Percentiles rank a stretch among this genome's conserved stretches.
These are phyloP conservation scores for Cephus spinipes DNA, from an alignment of 2,888 invertebrate species.

Conservation along the genomic window DNA sequence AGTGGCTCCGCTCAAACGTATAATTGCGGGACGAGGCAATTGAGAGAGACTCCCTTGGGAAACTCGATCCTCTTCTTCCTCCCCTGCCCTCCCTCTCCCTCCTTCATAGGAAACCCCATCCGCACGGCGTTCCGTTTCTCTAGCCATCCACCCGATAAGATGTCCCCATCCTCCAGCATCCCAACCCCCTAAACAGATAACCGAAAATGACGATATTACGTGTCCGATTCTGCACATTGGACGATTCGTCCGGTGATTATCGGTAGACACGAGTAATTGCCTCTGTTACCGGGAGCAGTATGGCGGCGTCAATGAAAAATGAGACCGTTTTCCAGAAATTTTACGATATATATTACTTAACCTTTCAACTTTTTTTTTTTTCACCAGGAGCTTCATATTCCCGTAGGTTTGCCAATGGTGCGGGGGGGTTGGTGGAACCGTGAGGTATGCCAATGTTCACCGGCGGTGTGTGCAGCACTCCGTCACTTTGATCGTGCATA, in stretches of 20 bases:
- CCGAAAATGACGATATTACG: constrained; percentile 50
- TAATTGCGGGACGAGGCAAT: constrained; percentile 64
- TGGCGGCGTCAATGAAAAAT: not conserved
- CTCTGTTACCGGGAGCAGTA: not conserved
- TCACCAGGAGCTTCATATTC: not conserved
- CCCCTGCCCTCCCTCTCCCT: not conserved
- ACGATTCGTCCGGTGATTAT: not conserved
- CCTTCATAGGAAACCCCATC: not conserved
- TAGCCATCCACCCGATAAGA: constrained; percentile 48
- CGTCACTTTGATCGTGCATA: constrained; percentile 64
- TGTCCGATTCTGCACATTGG: constrained; percentile 42
- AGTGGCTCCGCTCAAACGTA: constrained; percentile 64
- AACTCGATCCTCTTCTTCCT: constrained; percentile 35
- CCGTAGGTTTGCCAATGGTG: not conserved
- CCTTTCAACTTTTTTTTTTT: not conserved
- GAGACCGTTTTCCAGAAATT: not conserved
- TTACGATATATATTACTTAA: not conserved
- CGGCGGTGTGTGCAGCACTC: constrained; percentile 45
- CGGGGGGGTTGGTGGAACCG: not conserved
- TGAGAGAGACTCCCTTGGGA: constrained; percentile 57
- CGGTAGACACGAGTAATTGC: not conserved
- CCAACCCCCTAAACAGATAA: constrained; percentile 42
- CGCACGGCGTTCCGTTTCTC: constrained; percentile 9
- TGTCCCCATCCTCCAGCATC: constrained; percentile 26
- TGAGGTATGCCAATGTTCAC: constrained; percentile 42